Evolutionary conservation across 2,888 invertebrate species (phyloP), one percentile per base, ranked within the genome.

Genomic region (Onthophagus sagittarius): DNA sequence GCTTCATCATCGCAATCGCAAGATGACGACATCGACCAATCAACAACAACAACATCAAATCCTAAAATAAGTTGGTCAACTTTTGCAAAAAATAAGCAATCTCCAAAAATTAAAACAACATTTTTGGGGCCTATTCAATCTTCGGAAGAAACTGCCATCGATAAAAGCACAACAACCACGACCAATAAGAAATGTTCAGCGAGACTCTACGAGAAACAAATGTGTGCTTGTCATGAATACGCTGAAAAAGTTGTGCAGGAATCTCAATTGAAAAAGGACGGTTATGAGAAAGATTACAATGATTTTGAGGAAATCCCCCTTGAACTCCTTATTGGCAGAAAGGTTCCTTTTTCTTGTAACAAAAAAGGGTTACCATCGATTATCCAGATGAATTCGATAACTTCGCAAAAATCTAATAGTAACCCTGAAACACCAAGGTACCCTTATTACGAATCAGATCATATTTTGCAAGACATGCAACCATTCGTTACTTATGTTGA

Each of bases 291-390:
- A 31, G 78, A 80, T 15, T 76, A 75, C 31, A 65, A 74, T 3
- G 78, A 80, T 64, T 80, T 79, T 73, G 74, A 78, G 72, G 80
- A 80, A 69, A 79, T 80, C 6, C 79, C 80, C 0, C 74, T 80
- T 62, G 75, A 76, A n/a, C 74, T 77, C 2, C 63, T 80, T 11
- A 74, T 80, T 15, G 78, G 76, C 0, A 76, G 77, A 33, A 75
- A 72, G 15, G 62, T 75, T 7, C 74, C 39, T 53, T 53, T 53
- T 7, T 11, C 39, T 53, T 53, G 2, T 4, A 23, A 23, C 23
- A 53, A 7, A 53, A 53, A 53, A 7, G 39, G 23, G 3, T 23
- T 4, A 9, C 67, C 67, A 9, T 6, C n/a, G 2, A 67, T 31
- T 31, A 23, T n/a, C 7, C 23, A 67, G n/a, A 15, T 32, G 32